Base-by-base conservation (phyloP, 1,140 invertebrate genomes). In the Antheraea mylitta region DNA sequence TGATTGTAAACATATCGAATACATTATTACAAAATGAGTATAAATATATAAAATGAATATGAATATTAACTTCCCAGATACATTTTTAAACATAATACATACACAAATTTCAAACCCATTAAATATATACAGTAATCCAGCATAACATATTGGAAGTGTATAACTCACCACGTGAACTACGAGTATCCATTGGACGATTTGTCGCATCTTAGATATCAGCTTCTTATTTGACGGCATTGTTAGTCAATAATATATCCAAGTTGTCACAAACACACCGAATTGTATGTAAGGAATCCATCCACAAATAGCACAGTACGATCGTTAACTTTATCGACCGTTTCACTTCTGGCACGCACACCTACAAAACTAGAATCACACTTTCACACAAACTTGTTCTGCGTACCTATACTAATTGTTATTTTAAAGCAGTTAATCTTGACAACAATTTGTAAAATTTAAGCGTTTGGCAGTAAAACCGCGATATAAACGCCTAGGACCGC, bases 161-260 rank as follows among this genome's bases (percentile, higher is more conserved):
- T 59, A 10, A 87, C 87, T 90, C 70, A 91, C 89, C 87, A 89
- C 84, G 84, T 92, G 89, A 58, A 86, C 84, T 64, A 92, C 80
- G 58, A 92, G 81, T 77, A 92, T 89, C 83, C 88, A 92, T 68
- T 90, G 88, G 16, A 82, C 84, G 66, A 92, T 83, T 77, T 92
- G 86, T 74, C 78, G 82, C 85, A 92, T 87, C 76, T 90, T 90
- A 4, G 83, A 82, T 64, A 90, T 81, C 48, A 92, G 70, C 76
- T 90, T 92, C 76, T 89, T 90, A 73, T 92, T 90, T 66, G 88
- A 86, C 71, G 90, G 90, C 90, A 92, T 92, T 74, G 76, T 77
- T 76, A 79, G 69, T 38, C 38, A 66, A 74, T 67, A 60, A 70
- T 74, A 78, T 75, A 75, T 76, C 73, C 75, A 75, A 67, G 22